Conservation (phyloP, 2,888 invertebrate genomes). For the Koerneria pararmatus region DNA sequence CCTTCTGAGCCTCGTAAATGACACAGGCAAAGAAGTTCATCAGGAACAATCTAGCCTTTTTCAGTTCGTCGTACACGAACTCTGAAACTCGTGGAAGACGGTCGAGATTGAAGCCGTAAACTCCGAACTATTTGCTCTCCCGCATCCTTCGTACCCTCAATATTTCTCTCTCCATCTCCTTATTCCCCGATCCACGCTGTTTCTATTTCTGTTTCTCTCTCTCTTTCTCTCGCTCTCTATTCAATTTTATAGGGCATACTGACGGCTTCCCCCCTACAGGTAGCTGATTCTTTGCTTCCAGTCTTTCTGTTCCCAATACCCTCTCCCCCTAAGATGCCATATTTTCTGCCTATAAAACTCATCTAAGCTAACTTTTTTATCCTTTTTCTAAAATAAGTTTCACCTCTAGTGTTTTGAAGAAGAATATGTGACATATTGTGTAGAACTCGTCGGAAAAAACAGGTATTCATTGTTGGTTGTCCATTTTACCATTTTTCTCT, state of each 20-base stretch:
- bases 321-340: not conserved
- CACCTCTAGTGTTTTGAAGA: too few relatives aligned
- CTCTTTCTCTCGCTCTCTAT: not conserved
- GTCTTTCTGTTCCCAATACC: not conserved
- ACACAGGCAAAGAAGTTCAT: too few relatives aligned
- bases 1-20: too few relatives aligned
- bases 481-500: too few relatives aligned
- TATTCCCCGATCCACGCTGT: not conserved
- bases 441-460: too few relatives aligned
- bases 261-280: not conserved
- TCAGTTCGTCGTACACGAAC: conserved; percentile 51
- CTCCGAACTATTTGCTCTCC: not conserved
- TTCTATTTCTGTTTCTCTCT: not conserved
- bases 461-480: too few relatives aligned
- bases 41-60: conserved; percentile 23
- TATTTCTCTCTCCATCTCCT: not conserved
- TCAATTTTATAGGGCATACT: not conserved
- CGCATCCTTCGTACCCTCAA: not conserved
- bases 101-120: too few relatives aligned
- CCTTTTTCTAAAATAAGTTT: too few relatives aligned
- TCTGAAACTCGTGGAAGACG: conserved; percentile 47
- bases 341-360: too few relatives aligned
- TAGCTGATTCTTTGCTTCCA: not conserved
- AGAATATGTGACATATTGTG: too few relatives aligned
- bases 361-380: too few relatives aligned